A percentile compares a stretch with the other conserved stretches of the same genome.
These are phyloP conservation scores for Mongoloraphidia duomilia DNA, from an alignment of 2,888 invertebrate species.

Conservation along the genomic window DNA sequence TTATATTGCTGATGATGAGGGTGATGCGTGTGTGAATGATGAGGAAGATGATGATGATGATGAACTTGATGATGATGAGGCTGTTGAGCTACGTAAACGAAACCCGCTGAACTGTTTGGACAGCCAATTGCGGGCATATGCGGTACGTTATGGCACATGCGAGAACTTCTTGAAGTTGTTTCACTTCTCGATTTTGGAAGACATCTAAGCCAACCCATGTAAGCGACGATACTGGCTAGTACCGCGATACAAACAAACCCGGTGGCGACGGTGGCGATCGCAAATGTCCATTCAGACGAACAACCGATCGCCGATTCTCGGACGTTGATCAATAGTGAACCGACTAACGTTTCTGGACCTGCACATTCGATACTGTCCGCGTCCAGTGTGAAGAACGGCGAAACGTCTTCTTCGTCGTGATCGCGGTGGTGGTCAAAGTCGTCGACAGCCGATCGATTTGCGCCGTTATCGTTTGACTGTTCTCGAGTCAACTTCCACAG, in stretches of 20 bases:
- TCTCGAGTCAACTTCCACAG: slow-evolving; percentile 55
- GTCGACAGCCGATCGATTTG: too few species aligned
- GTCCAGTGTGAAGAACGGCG: slow-evolving; percentile 32
- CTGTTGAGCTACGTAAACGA: slow-evolving; percentile 11
- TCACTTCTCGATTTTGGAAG: too few species aligned
- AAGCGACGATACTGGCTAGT: background rate
- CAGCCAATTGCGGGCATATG: slow-evolving; percentile 13
- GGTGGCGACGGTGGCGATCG: slow-evolving; percentile 39
- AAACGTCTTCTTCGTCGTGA: background rate
- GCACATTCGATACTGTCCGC: slow-evolving; percentile 42
- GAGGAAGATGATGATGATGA: background rate
- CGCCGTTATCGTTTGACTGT: slow-evolving; percentile 15
- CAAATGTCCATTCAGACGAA: slow-evolving; percentile 45
- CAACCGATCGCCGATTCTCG: slow-evolving; percentile 48
- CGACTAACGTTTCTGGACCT: slow-evolving; percentile 39
- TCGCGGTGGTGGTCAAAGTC: too few species aligned
- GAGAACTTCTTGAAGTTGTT: too few species aligned
- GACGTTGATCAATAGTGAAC: slow-evolving; percentile 38
- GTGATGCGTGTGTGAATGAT: background rate
- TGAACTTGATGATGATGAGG: background rate
- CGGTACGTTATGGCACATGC: slow-evolving; percentile 18
- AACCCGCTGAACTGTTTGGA: slow-evolving; percentile 7
- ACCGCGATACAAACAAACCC: slow-evolving; percentile 36
- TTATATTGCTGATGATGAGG: background rate
- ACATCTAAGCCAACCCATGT: background rate